Evolutionary conservation across 2,797 vertebrate genomes (phyloP).

Genomic region (Gobionotothen gibberifrons): DNA sequence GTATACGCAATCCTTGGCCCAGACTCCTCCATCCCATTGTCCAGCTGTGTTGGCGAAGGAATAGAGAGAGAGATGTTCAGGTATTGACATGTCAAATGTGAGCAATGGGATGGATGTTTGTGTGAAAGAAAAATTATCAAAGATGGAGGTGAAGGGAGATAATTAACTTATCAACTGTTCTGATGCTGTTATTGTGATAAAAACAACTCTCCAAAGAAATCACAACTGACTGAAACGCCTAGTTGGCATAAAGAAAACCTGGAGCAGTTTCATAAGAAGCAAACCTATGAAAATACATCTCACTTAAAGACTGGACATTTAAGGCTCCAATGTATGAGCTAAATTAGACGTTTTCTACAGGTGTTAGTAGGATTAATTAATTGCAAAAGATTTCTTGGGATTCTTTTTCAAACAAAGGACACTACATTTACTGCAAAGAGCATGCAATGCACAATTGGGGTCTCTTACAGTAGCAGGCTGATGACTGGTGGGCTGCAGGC

Average conservation of each 20-base stretch:
- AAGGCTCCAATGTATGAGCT: no score
- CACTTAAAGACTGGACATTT: background rate
- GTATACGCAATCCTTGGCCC: constrained; percentile 57
- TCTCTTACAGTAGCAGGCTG: constrained; percentile 69
- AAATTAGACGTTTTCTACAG: background rate
- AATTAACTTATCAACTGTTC: constrained; percentile 16
- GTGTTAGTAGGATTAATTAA: background rate
- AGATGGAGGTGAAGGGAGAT: constrained; percentile 12
- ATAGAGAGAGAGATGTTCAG: constrained; percentile 18
- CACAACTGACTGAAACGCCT: background rate
- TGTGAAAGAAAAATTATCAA: background rate
- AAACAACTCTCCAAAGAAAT: constrained; percentile 1
- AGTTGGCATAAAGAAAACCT: background rate
- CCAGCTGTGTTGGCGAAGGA: constrained; percentile 66
- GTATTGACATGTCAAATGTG: background rate
- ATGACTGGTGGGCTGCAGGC: constrained; percentile 54
- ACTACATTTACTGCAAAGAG: constrained; percentile 9
- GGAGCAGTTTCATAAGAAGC: background rate
- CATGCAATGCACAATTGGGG: background rate
- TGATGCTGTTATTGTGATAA: constrained; percentile 17
- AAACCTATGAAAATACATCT: background rate
- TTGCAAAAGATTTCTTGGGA: background rate
- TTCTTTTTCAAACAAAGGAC: background rate
- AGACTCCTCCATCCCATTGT: constrained; percentile 57
- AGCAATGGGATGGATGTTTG: background rate